These are phyloP conservation scores for Labeo catla DNA, from an alignment of 2,113 vertebrate genomes.

Conservation along the genomic window DNA sequence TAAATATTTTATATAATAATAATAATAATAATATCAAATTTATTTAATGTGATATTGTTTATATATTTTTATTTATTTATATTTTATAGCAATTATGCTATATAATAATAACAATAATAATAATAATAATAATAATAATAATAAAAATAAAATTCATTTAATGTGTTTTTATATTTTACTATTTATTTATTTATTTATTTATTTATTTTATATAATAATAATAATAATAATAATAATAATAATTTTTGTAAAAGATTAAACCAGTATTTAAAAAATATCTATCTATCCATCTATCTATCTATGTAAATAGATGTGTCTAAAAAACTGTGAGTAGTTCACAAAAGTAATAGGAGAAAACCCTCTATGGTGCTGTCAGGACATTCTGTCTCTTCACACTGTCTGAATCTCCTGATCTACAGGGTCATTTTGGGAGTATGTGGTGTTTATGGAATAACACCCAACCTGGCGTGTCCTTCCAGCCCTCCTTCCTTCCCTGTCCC, in stretches of 20 bases:
- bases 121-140: no score
- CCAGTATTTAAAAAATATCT: no score
- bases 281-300: no score
- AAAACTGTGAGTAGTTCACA: not conserved
- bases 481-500: not conserved
- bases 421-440: not conserved
- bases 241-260: no score
- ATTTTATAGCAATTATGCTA: no score
- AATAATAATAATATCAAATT: not conserved
- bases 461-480: not conserved
- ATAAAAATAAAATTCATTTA: no score
- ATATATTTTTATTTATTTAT: no score
- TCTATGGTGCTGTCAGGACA: not conserved
- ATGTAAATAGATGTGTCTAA: not conserved
- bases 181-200: no score
- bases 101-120: no score
- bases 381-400: not conserved
- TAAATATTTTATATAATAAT: not conserved
- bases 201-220: no score
- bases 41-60: not conserved
- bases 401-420: slow-evolving; percentile 9
- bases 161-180: no score
- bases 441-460: slow-evolving; percentile 18
- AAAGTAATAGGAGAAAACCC: not conserved
- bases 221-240: no score